These are phyloP conservation scores for Halictus rubicundus DNA, from an alignment of 1,140 invertebrate species.

Conservation along the genomic window DNA sequence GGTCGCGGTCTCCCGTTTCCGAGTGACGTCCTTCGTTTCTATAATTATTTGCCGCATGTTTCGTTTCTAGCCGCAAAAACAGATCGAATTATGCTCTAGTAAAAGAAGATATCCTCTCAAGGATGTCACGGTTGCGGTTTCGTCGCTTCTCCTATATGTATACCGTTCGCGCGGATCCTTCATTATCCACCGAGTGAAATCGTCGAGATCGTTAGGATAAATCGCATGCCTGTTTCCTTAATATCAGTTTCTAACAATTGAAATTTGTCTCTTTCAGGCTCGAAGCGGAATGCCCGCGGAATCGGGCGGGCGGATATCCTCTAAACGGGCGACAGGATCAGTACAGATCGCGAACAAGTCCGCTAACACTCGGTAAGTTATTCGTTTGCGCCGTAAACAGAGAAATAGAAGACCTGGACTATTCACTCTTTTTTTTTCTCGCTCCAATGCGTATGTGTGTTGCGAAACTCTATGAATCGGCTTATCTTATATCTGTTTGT, in stretches of 20 bases:
- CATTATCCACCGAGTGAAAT: too few relatives aligned
- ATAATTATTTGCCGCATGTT: conserved; percentile 44
- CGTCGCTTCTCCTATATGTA: not conserved
- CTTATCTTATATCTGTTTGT: not conserved
- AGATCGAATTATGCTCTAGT: conserved; percentile 45
- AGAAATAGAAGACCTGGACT: too few relatives aligned
- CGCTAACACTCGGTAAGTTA: conserved; percentile 47
- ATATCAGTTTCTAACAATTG: not conserved
- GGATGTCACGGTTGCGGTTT: conserved; percentile 41
- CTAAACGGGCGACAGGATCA: conserved; percentile 56
- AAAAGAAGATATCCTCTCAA: conserved; percentile 38
- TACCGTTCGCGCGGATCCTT: too few relatives aligned
- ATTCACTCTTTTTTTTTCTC: too few relatives aligned
- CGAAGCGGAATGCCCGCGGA: conserved; percentile 64
- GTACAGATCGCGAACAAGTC: conserved; percentile 35
- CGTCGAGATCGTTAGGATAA: too few relatives aligned
- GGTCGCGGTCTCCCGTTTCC: not conserved
- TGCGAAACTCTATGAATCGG: not conserved
- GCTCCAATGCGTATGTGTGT: not conserved
- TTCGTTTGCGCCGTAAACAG: not conserved
- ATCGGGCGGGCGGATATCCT: conserved; percentile 57
- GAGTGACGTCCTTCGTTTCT: conserved; percentile 44
- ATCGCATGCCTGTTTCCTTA: too few relatives aligned
- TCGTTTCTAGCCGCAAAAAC: conserved; percentile 6
- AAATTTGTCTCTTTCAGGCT: conserved; percentile 44